Percentiles rank a stretch among this genome's conserved stretches.
phyloP scores from a whole-genome alignment of 2,888 invertebrate species.

The Arrhopalites spinosus region DNA sequence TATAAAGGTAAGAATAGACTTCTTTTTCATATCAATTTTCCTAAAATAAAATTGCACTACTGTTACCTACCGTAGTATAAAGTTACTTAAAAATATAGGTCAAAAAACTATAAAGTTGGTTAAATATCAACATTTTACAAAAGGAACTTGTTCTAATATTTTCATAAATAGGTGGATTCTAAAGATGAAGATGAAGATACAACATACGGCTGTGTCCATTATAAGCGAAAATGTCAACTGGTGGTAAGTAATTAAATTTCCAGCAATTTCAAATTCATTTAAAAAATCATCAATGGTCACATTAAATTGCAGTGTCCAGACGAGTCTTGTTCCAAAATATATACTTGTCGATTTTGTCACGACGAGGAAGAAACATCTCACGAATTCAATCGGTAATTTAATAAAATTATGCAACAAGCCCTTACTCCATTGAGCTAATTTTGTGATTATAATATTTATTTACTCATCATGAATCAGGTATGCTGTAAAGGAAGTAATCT shows the following conservation, averaged over 20 bases:
- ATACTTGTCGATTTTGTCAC: conserved; percentile 87
- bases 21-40: too few relatives aligned
- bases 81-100: background rate
- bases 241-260: conserved; percentile 67
- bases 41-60: too few relatives aligned
- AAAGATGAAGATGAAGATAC: background rate
- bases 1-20: background rate
- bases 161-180: background rate
- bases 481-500: conserved; percentile 80
- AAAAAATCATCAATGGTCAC: background rate
- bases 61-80: too few relatives aligned
- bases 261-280: background rate
- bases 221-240: conserved; percentile 82
- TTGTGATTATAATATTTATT: background rate
- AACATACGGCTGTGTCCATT: conserved; percentile 75
- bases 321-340: conserved; percentile 86
- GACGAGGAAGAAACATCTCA: conserved; percentile 80
- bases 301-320: conserved; percentile 67
- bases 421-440: background rate
- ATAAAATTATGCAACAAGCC: background rate
- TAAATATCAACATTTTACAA: background rate
- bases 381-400: conserved; percentile 71
- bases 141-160: background rate
- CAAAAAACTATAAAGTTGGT: background rate
- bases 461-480: conserved; percentile 59